A percentile compares a stretch with the other conserved stretches of the same genome.
Evolutionary conservation across 2,797 vertebrate species (phyloP).

Genomic region (Benthosema pterotum): DNA sequence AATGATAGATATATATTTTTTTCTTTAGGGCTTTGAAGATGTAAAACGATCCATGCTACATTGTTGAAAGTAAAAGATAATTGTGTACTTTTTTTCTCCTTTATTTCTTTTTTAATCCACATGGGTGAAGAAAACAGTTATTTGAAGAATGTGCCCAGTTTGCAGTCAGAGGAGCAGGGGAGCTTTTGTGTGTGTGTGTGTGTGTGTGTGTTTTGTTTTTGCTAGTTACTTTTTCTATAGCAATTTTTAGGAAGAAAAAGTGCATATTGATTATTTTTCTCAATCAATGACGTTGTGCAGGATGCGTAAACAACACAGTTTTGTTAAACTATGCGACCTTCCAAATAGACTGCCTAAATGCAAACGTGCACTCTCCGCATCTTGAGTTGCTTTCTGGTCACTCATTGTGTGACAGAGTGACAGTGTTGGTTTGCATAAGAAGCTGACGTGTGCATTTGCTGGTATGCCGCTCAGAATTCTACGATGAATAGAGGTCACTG

Average conservation of each 20-base stretch:
- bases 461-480: slow-evolving; percentile 18
- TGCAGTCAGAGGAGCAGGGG: slow-evolving; percentile 49
- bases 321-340: slow-evolving; percentile 37
- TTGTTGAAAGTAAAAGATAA: slow-evolving; percentile 45
- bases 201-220: slow-evolving; percentile 34
- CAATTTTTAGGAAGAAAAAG: slow-evolving; percentile 61
- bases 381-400: slow-evolving; percentile 18
- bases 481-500: slow-evolving; percentile 51
- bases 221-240: slow-evolving; percentile 64
- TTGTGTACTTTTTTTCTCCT: slow-evolving; percentile 52
- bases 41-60: slow-evolving; percentile 45
- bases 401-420: slow-evolving; percentile 34
- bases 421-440: slow-evolving; percentile 27
- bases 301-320: slow-evolving; percentile 47
- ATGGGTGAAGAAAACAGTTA: slow-evolving; percentile 13
- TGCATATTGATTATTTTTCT: slow-evolving; percentile 62
- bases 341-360: slow-evolving; percentile 12
- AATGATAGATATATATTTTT: slow-evolving; percentile 73
- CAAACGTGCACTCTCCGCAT: slow-evolving; percentile 33
- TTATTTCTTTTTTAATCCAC: slow-evolving; percentile 47
- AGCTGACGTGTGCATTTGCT: slow-evolving; percentile 24
- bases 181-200: slow-evolving; percentile 33
- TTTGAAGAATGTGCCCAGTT: slow-evolving; percentile 47
- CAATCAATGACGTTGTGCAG: slow-evolving; percentile 40
- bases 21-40: slow-evolving; percentile 65